Conservation (phyloP, 2,888 invertebrate species). For the Slavum lentiscoides region DNA sequence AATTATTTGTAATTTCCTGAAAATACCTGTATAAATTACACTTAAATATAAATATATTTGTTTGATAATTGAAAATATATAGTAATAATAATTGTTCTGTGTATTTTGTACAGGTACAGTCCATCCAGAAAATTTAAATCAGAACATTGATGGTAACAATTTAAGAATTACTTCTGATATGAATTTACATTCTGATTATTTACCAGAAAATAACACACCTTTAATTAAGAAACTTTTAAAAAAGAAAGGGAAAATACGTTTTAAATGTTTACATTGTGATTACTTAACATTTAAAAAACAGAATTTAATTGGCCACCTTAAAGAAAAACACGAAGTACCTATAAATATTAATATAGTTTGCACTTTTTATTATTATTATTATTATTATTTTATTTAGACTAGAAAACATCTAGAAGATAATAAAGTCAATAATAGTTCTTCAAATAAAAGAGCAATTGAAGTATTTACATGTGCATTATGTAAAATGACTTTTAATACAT, state of each 20-base stretch:
- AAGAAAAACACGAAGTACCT: constrained; percentile 37
- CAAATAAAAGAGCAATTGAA: constrained; percentile 34
- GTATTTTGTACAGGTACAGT: constrained; percentile 22
- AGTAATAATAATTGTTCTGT: not conserved
- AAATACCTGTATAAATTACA: too few species aligned
- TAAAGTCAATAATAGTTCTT: not conserved
- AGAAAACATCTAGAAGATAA: constrained; percentile 21
- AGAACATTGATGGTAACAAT: constrained; percentile 4
- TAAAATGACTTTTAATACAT: constrained; percentile 32
- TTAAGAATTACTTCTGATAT: not conserved
- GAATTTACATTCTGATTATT: constrained; percentile 13
- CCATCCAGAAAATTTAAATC: constrained; percentile 28
- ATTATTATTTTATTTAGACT: constrained; percentile 22
- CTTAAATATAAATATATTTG: too few species aligned
- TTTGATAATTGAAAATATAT: too few species aligned
- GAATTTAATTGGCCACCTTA: constrained; percentile 40
- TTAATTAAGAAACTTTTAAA: constrained; percentile 15
- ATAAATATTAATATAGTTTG: not conserved
- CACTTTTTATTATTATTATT: not conserved
- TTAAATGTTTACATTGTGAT: constrained; percentile 50
- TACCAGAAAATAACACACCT: not conserved
- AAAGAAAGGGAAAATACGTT: constrained; percentile 45
- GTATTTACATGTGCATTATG: constrained; percentile 32
- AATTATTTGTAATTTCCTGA: too few species aligned
- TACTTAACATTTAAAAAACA: constrained; percentile 48